phyloP scores from a whole-genome alignment of 2,888 invertebrate genomes.

The Cephus spinipes region DNA sequence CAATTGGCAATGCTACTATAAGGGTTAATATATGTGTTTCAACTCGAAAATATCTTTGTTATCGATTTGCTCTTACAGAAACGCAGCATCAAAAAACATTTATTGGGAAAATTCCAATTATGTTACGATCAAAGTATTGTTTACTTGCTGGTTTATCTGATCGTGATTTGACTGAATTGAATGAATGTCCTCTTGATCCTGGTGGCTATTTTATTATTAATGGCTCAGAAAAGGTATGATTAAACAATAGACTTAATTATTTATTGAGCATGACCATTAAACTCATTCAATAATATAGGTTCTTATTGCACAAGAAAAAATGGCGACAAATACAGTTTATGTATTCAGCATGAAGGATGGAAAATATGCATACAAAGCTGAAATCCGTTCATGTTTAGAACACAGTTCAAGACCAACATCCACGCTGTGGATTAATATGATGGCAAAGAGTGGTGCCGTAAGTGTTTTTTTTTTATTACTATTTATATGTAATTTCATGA shows the following conservation, averaged over 20 bases:
- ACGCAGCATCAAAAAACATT: conserved; percentile 78
- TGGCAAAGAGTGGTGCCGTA: conserved; percentile 94
- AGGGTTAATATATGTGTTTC: neutral
- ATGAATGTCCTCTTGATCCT: conserved; percentile 99
- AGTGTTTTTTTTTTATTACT: conserved; percentile 42
- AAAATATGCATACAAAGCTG: conserved; percentile 98
- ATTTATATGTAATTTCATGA: neutral
- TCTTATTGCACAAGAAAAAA: conserved; percentile 99
- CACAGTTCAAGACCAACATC: conserved; percentile 96
- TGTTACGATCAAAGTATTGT: conserved; percentile 98
- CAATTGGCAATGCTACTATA: too few species aligned
- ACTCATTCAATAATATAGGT: conserved; percentile 66
- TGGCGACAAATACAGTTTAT: conserved; percentile 99
- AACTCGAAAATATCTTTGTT: neutral
- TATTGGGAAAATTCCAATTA: conserved; percentile 94
- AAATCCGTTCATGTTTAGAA: conserved; percentile 95
- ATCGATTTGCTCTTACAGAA: conserved; percentile 47
- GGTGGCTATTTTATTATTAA: conserved; percentile 99
- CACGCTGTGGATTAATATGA: conserved; percentile 99
- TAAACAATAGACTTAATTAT: neutral
- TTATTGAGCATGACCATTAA: neutral
- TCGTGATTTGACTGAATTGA: conserved; percentile 98
- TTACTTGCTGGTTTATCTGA: conserved; percentile 93
- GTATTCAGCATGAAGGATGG: conserved; percentile 99
- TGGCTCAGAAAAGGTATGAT: conserved; percentile 91